These are phyloP conservation scores for Leptarthrus brevirostris DNA, from an alignment of 2,888 invertebrate genomes.

Conservation along the genomic window DNA sequence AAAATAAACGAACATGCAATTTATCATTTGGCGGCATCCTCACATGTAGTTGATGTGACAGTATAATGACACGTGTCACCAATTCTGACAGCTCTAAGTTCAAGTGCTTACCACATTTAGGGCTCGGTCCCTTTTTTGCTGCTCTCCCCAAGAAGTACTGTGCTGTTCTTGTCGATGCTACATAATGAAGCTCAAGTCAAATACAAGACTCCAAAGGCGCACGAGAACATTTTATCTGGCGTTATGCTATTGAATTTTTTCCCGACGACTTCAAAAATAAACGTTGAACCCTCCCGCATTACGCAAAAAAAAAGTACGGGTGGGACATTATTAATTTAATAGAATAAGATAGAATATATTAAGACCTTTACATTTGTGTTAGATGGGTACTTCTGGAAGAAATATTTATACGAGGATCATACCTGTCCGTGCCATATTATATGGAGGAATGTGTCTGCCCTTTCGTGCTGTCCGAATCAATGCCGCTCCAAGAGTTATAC, in stretches of 20 bases:
- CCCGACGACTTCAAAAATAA: no score
- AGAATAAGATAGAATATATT: no score
- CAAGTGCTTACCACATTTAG: conserved; percentile 33
- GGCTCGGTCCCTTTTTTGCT: conserved; percentile 2
- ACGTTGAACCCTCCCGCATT: no score
- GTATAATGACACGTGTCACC: conserved; percentile 46
- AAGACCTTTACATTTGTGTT: no score
- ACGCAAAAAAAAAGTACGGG: no score
- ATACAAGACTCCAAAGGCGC: conserved; percentile 1
- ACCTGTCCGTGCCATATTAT: conserved; percentile 66
- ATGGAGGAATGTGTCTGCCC: conserved; percentile 64
- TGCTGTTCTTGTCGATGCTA: conserved; percentile 14
- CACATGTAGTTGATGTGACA: conserved; percentile 27
- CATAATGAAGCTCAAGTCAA: conserved; percentile 37
- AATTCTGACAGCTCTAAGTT: conserved; percentile 39
- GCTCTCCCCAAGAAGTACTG: not conserved
- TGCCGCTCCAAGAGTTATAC: conserved; percentile 63
- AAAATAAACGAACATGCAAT: conserved; percentile 52
- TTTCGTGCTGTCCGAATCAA: conserved; percentile 65
- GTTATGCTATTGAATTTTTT: conserved; percentile 24
- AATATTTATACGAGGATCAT: conserved; percentile 53
- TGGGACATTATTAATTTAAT: no score
- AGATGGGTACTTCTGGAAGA: not conserved
- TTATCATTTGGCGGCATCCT: conserved; percentile 43
- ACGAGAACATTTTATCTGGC: not conserved